Percentiles rank a stretch among this genome's conserved stretches.
phyloP scores from a whole-genome alignment of 2,888 invertebrate genomes.

The Pycnomerus fuliginosus region DNA sequence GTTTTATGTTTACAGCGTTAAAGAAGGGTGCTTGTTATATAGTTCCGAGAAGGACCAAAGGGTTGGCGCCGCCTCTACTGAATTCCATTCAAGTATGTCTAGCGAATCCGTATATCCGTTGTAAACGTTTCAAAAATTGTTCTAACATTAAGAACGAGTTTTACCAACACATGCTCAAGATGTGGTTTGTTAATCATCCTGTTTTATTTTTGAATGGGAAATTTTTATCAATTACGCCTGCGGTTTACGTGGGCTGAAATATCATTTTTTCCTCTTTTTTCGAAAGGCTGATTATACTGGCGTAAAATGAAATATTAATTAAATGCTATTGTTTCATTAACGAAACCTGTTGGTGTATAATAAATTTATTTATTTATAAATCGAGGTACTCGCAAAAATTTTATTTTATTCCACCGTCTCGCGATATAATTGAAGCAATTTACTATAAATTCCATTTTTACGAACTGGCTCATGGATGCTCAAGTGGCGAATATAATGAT shows the following conservation, averaged over 20 bases:
- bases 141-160: conserved; percentile 25
- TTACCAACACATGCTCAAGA: conserved; percentile 18
- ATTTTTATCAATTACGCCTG: conserved; percentile 28
- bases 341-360: conserved; percentile 7
- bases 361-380: conserved; percentile 15
- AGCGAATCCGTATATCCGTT: conserved; percentile 1
- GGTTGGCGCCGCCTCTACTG: conserved; percentile 2
- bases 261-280: conserved; percentile 19
- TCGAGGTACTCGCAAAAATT: conserved; percentile 7
- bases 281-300: conserved; percentile 5
- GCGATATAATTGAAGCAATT: conserved; percentile 9
- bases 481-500: conserved; percentile 7
- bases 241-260: conserved; percentile 30
- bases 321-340: conserved; percentile 16
- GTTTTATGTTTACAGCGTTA: no score
- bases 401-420: conserved; percentile 1
- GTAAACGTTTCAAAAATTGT: conserved; percentile 24
- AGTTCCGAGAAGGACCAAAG: conserved; percentile 14
- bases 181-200: conserved; percentile 31
- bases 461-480: neutral
- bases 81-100: neutral
- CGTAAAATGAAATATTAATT: no score
- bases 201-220: conserved; percentile 30
- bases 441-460: conserved; percentile 3
- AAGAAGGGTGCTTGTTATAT: conserved; percentile 11